Evolutionary conservation across 2,113 vertebrate species (phyloP).

Genomic region (Cyrtonyx montezumae): DNA sequence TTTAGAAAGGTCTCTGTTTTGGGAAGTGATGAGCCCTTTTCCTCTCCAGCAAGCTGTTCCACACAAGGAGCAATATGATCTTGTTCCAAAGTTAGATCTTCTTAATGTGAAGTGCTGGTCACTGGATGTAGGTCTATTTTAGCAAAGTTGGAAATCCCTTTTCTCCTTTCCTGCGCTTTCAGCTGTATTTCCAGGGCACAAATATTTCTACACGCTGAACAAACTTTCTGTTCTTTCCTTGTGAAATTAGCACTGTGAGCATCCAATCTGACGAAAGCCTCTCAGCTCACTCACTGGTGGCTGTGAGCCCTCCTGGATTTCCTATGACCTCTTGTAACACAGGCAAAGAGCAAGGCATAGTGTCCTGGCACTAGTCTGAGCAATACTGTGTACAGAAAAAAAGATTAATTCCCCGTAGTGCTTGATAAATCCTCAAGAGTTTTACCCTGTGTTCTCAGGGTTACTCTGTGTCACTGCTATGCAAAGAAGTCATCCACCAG

Average conservation of each 20-base stretch:
- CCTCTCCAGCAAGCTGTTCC: not conserved
- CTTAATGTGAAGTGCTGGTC: not conserved
- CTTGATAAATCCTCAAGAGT: not conserved
- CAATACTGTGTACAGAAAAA: not conserved
- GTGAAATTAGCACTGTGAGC: not conserved
- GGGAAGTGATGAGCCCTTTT: not conserved
- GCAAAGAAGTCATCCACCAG: not conserved
- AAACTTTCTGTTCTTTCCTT: not conserved
- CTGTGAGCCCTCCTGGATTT: not conserved
- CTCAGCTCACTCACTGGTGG: not conserved
- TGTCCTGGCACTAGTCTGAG: not conserved
- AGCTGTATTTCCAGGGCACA: not conserved
- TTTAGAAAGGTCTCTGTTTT: not conserved
- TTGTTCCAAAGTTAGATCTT: not conserved
- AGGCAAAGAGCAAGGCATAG: not conserved
- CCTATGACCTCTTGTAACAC: not conserved
- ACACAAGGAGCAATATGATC: not conserved
- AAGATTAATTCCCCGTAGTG: not conserved
- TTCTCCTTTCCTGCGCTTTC: not conserved
- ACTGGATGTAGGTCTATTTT: not conserved
- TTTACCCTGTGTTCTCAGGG: not conserved
- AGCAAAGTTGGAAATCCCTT: not conserved
- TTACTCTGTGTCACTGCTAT: not conserved
- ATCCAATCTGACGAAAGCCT: not conserved
- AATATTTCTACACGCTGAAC: not conserved